Evolutionary conservation across 2,113 vertebrate genomes (phyloP).

Genomic region (Sporophila hypoxantha): DNA sequence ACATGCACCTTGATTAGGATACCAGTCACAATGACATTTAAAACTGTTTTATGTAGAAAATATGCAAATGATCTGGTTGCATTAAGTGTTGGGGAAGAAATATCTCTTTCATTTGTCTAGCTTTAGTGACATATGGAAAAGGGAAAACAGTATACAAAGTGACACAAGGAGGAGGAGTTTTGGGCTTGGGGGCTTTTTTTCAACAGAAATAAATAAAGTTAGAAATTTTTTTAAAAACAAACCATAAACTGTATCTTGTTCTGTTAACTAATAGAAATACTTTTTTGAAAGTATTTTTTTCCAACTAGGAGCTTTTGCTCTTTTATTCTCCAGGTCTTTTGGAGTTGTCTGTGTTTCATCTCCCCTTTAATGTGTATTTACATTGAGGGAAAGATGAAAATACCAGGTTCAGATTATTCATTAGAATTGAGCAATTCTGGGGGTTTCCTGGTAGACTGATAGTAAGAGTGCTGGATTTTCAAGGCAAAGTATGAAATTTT

Average conservation of each 20-base stretch:
- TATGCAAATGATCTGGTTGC: neutral
- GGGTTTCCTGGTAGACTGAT: neutral
- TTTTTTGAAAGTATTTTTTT: neutral
- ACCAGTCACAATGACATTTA: neutral
- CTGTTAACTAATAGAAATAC: neutral
- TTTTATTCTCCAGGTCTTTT: neutral
- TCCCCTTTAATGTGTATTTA: neutral
- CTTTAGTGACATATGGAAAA: neutral
- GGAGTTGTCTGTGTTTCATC: neutral
- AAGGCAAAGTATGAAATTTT: neutral
- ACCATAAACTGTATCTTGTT: neutral
- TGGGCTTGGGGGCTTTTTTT: neutral
- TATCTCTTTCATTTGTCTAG: neutral
- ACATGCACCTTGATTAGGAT: neutral
- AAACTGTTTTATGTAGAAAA: neutral
- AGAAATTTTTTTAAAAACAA: neutral
- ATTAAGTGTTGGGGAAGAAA: neutral
- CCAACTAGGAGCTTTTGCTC: neutral
- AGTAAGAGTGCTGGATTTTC: neutral
- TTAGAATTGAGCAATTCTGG: neutral
- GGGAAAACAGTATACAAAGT: fast-evolving
- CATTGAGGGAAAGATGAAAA: neutral
- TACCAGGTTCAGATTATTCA: neutral
- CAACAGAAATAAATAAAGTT: neutral
- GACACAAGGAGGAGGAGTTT: neutral